A percentile compares a stretch with the other conserved stretches of the same genome.
phyloP scores from a whole-genome alignment of 1,140 invertebrate species.

The Aphidius gifuensis region DNA sequence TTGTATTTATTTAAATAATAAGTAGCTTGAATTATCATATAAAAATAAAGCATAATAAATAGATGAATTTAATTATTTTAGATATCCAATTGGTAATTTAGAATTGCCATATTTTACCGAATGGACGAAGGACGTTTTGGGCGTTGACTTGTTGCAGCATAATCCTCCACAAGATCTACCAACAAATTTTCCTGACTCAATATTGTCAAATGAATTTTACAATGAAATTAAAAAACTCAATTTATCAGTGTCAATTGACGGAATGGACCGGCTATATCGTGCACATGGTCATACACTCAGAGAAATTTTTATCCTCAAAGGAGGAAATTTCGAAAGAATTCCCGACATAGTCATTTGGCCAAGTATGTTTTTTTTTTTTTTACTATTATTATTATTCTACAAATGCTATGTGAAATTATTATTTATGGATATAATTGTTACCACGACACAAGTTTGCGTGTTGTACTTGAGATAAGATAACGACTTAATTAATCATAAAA shows the following conservation, averaged over 20 bases:
- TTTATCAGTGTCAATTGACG: constrained; percentile 73
- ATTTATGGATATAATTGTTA: not conserved
- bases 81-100: constrained; percentile 80
- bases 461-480: too few species aligned
- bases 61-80: constrained; percentile 37
- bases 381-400: constrained; percentile 13
- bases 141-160: constrained; percentile 58
- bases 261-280: constrained; percentile 81
- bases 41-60: too few species aligned
- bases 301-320: constrained; percentile 79
- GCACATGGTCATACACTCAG: constrained; percentile 94
- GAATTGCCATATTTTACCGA: constrained; percentile 74
- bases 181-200: constrained; percentile 58
- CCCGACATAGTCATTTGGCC: constrained; percentile 95
- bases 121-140: constrained; percentile 76
- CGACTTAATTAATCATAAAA: too few species aligned
- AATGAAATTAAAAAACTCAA: constrained; percentile 60
- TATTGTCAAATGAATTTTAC: constrained; percentile 60
- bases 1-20: too few species aligned
- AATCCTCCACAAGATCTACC: constrained; percentile 53
- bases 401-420: not conserved
- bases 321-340: constrained; percentile 74
- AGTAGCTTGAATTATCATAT: too few species aligned
- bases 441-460: too few species aligned
- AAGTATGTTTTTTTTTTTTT: constrained; percentile 43